Evolutionary conservation across 1,140 invertebrate genomes (phyloP).

Genomic region (Liolophura sinensis): DNA sequence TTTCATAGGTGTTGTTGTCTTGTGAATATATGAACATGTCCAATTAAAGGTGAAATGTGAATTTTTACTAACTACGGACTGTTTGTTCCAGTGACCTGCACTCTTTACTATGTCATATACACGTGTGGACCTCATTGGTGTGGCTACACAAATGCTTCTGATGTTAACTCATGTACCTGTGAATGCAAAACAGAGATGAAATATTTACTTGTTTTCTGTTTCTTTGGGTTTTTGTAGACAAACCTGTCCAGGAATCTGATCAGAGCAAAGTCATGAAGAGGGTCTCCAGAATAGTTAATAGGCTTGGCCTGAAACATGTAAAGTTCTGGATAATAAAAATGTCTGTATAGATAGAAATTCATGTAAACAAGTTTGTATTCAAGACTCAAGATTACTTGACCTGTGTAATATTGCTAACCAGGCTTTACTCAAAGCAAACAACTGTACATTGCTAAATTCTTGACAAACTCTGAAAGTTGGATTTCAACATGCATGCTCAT

Average conservation of each 20-base stretch:
- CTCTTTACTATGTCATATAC: background rate
- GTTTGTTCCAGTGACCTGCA: too few relatives aligned
- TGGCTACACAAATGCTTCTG: background rate
- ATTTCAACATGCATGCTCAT: too few relatives aligned
- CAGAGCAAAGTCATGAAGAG: constrained; percentile 86
- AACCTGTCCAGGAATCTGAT: constrained; percentile 92
- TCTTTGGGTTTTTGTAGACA: constrained; percentile 94
- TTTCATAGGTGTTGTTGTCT: too few relatives aligned
- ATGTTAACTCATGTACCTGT: background rate
- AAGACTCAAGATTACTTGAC: too few relatives aligned
- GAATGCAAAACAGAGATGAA: background rate
- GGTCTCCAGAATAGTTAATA: constrained; percentile 88
- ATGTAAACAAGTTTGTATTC: constrained; percentile 1
- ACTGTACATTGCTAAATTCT: too few relatives aligned
- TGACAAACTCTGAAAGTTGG: too few relatives aligned
- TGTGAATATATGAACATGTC: too few relatives aligned
- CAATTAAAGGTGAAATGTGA: too few relatives aligned
- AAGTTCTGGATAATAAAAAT: constrained; percentile 3
- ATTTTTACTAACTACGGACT: too few relatives aligned
- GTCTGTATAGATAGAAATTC: background rate
- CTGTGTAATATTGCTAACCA: too few relatives aligned
- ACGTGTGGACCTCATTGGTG: too few relatives aligned
- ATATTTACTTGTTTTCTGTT: constrained; percentile 62
- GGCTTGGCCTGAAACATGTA: constrained; percentile 37
- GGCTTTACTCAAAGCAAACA: too few relatives aligned